Conservation (phyloP, 2,797 vertebrate genomes). For the Sebastolobus altivelis region DNA sequence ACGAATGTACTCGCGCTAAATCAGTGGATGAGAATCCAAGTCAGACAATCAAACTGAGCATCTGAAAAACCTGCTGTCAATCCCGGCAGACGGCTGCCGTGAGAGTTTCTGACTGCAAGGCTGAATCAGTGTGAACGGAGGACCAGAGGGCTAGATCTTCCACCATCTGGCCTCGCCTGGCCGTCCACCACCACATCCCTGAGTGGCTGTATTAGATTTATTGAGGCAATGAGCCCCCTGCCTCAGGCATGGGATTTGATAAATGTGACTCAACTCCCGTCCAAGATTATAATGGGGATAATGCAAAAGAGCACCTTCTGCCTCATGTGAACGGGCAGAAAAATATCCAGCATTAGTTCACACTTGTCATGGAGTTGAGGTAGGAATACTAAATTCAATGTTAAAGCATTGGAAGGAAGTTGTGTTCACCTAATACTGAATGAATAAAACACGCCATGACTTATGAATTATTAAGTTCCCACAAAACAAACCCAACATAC, state of each 20-base stretch:
- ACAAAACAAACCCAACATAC: not conserved
- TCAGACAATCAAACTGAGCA: constrained; percentile 54
- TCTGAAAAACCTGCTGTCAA: constrained; percentile 58
- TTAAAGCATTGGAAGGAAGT: constrained; percentile 8
- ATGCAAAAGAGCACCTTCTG: constrained; percentile 82
- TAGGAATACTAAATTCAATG: constrained; percentile 6
- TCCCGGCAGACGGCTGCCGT: constrained; percentile 48
- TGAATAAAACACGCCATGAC: constrained; percentile 1
- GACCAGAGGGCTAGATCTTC: constrained; percentile 74
- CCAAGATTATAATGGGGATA: constrained; percentile 83
- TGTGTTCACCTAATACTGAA: constrained; percentile 14
- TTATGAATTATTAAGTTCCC: not conserved
- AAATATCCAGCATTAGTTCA: constrained; percentile 35
- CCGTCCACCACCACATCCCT: constrained; percentile 67
- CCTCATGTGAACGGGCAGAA: constrained; percentile 49
- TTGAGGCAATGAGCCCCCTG: constrained; percentile 82
- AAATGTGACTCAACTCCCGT: constrained; percentile 80
- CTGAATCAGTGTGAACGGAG: constrained; percentile 63
- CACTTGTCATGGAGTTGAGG: constrained; percentile 15
- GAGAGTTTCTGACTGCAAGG: constrained; percentile 56
- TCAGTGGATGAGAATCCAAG: constrained; percentile 41
- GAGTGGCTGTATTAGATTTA: constrained; percentile 81
- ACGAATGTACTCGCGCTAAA: constrained; percentile 25
- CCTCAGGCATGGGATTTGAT: constrained; percentile 82
- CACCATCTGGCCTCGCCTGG: constrained; percentile 80